These are phyloP conservation scores for Hemitrygon akajei DNA, from an alignment of 2,797 vertebrate species.

Conservation along the genomic window DNA sequence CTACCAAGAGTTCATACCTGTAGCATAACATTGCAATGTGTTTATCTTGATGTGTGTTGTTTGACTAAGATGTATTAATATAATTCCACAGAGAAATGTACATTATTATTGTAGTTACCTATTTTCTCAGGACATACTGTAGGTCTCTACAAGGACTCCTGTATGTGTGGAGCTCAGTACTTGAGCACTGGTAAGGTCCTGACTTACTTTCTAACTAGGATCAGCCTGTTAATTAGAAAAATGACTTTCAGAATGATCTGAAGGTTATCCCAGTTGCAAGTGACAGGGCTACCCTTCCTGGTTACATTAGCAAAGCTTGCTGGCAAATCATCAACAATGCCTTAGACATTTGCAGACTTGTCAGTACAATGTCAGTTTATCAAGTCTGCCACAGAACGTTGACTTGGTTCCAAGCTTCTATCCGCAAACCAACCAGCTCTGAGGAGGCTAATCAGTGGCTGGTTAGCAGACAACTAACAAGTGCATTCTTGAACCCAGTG, in stretches of 20 bases:
- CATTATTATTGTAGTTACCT: neutral
- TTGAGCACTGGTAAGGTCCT: neutral
- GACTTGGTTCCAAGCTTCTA: neutral
- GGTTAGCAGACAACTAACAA: slow-evolving; percentile 8
- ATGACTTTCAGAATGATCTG: neutral
- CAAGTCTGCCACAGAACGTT: neutral
- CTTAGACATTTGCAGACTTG: neutral
- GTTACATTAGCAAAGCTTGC: neutral
- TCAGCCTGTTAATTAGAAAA: neutral
- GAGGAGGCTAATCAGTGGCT: neutral
- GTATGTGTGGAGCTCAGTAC: too few relatives aligned
- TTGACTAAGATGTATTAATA: neutral
- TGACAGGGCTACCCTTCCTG: neutral
- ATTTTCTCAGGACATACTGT: too few relatives aligned
- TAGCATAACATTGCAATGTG: neutral
- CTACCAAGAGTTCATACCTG: neutral
- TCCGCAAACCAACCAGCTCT: neutral
- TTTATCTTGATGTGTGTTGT: neutral
- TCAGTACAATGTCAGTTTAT: neutral
- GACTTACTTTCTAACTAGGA: neutral
- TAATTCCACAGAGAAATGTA: neutral
- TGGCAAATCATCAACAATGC: neutral
- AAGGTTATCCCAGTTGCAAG: neutral
- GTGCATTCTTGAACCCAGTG: neutral
- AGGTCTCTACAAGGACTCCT: neutral